These are phyloP conservation scores for Oreochromis grahami DNA, from an alignment of 2,797 vertebrate species.

Conservation along the genomic window DNA sequence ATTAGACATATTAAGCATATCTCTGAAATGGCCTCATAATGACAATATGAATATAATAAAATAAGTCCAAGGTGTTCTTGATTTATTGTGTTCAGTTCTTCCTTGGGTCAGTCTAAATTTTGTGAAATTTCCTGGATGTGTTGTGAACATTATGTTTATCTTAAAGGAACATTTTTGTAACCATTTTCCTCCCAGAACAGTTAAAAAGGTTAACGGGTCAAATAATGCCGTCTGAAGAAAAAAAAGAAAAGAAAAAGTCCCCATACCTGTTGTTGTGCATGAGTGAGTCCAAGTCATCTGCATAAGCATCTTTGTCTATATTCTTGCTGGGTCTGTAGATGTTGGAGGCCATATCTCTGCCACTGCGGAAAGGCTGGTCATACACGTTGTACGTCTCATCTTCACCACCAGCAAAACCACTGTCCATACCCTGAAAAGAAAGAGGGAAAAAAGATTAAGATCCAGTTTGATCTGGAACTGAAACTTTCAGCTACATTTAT, in stretches of 20 bases:
- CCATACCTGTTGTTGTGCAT: slow-evolving; percentile 86
- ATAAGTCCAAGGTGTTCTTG: background rate
- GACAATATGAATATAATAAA: background rate
- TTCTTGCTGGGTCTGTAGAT: slow-evolving; percentile 96
- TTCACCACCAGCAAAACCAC: slow-evolving; percentile 93
- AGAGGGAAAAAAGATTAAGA: background rate
- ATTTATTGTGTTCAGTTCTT: background rate
- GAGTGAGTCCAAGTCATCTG: slow-evolving; percentile 89
- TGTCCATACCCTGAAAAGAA: slow-evolving; percentile 88
- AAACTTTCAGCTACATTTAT: background rate
- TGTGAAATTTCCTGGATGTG: background rate
- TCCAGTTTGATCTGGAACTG: background rate
- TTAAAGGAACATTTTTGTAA: background rate
- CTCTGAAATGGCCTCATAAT: background rate
- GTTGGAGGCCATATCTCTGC: slow-evolving; percentile 92
- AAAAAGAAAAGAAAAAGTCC: background rate
- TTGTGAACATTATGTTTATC: background rate
- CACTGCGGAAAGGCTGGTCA: slow-evolving; percentile 89
- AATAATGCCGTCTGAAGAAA: fast-evolving
- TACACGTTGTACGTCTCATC: slow-evolving; percentile 95
- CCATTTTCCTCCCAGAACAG: background rate
- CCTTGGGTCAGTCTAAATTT: background rate
- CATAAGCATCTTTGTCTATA: slow-evolving; percentile 87
- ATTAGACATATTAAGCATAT: background rate
- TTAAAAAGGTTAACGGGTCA: background rate